These are phyloP conservation scores for Himalopsyche phryganea DNA, from an alignment of 1,140 invertebrate genomes.

Conservation along the genomic window DNA sequence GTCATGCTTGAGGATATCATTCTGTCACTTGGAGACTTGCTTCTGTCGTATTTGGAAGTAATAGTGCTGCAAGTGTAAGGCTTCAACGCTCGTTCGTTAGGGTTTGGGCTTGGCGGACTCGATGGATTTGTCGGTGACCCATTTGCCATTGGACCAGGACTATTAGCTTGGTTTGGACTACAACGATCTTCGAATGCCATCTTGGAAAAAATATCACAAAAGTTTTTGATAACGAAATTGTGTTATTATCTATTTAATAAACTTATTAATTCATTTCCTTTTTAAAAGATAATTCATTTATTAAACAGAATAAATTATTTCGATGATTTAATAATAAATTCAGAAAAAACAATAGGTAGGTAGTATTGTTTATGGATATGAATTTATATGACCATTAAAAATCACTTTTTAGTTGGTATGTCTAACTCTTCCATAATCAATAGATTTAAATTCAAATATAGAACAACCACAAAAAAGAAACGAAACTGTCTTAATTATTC, in stretches of 20 bases:
- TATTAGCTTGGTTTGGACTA: conserved; percentile 58
- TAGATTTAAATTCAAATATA: too few relatives aligned
- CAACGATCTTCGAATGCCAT: conserved; percentile 61
- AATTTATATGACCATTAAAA: too few relatives aligned
- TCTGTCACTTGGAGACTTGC: conserved; percentile 7
- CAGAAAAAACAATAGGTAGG: too few relatives aligned
- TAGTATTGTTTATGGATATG: too few relatives aligned
- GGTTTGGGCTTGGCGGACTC: conserved; percentile 29
- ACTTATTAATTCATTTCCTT: background rate
- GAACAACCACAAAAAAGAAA: too few relatives aligned
- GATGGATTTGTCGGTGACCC: conserved; percentile 40
- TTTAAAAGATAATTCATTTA: background rate
- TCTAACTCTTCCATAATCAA: too few relatives aligned
- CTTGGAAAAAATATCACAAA: conserved; percentile 1
- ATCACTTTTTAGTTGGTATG: too few relatives aligned
- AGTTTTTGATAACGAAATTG: background rate
- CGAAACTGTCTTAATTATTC: too few relatives aligned
- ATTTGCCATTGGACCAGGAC: conserved; percentile 44
- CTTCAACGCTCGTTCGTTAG: conserved; percentile 26
- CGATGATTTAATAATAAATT: background rate
- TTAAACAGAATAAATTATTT: background rate
- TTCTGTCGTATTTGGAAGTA: conserved; percentile 23
- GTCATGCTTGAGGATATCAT: background rate
- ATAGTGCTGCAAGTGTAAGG: conserved; percentile 32
- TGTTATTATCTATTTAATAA: background rate